Base-by-base conservation (phyloP, 2,113 vertebrate genomes). In the Nicator chloris region DNA sequence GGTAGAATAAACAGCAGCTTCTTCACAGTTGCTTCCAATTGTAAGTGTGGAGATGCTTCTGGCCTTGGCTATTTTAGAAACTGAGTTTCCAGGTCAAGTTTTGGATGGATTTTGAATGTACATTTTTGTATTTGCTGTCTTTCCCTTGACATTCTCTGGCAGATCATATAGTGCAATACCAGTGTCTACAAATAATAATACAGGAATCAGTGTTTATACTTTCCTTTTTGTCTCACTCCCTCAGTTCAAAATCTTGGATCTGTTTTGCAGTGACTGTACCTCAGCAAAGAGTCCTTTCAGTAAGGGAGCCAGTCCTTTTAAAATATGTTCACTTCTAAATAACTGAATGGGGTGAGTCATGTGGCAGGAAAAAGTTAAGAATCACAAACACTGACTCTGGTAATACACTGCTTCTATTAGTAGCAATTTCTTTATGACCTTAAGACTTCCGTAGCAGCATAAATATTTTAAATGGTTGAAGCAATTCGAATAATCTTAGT, bases 401-500 rank as follows among this genome's bases (percentile, higher is more conserved):
- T 33, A 75, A 92, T 89, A 81, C 51, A 95, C 82, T 78, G 65
- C 85, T 97, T 94, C 87, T 97, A 60, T 95, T 83, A 93, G 78
- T 28, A 91, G n/a, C 69, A 76, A 76, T 96, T 97, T 91, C 92
- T 92, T 97, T 87, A 85, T 95, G 94, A 97, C 94, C 84, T 96
- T 94, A 97, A 91, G 95, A 95, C 93, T 97, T 97, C 79, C 2
- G 9, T 88, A 79, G 73, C 82, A 95, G 71, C 81, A 95, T 97
- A 96, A 97, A 97, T 97, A 97, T 97, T 97, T 96, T 96, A 97
- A 86, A 88, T 69, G 84, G 83, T 78, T 93, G 88, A 94, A 97
- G 90, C 78, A 97, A 97, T 94, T 90, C 6, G 8, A 97, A 95
- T 86, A 97, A 97, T 94, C 90, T 92, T 86, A 82, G 45, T 95